Evolutionary conservation across 1,140 invertebrate genomes (phyloP), one percentile per base, ranked within the genome.

Genomic region (Papilio machaon): DNA sequence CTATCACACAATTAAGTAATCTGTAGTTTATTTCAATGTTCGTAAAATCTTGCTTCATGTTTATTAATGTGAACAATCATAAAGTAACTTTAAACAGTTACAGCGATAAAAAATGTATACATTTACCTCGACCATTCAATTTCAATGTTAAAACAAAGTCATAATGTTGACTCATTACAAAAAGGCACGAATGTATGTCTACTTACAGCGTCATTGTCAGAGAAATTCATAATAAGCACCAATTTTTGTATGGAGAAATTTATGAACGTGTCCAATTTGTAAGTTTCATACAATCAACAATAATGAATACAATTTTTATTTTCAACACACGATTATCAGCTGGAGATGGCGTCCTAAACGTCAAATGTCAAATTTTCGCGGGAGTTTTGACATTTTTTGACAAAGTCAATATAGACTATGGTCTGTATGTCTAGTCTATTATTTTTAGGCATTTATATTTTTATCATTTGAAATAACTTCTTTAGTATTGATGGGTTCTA

Each of bases 171-270:
- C 54, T 85, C 82, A 84, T 52, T 23, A 15, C 73, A 80, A 3
- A 43, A 83, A 83, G 43, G 13, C 54, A 74, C 8, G 11, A 73
- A 81, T 77, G 80, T 83, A 79, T 82, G 79, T 11, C 79, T 87
- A 92, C 92, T 93, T 85, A 95, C 94, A 74, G 91, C 93, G 83
- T 95, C 94, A 87, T 94, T 94, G 52, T 94, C 94, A 9, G 94
- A 95, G 81, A 92, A 90, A 84, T 93, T 93, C 92, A 94, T 93
- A 58, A 77, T 87, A 75, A 67, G 49, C 80, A 79, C 38, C 15
- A 54, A 76, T 73, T 79, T 74, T 43, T 73, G 75, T 30, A 23
- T 74, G 77, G 79, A 80, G 58, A 73, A 35, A 82, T 49, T 23
- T 49, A 73, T 82, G 67, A 79, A 54, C 73, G 76, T n/a, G 17